Evolutionary conservation across 1,140 invertebrate species (phyloP), one percentile per base, ranked within the genome.

Genomic region (Bemisia tabaci): DNA sequence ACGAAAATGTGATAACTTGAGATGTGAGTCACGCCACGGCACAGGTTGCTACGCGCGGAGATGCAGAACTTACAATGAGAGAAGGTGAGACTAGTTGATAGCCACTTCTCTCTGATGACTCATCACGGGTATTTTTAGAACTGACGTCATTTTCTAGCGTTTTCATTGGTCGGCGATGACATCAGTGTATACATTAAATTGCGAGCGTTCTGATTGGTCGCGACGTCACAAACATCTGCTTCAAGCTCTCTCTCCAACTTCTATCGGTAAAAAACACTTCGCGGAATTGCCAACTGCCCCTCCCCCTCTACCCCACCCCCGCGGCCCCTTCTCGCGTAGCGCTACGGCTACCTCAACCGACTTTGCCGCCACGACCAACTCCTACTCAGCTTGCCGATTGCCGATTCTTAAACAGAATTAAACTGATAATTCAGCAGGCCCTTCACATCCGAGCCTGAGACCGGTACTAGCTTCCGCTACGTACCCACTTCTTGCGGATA

Each of bases 71-170:
- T 72, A 71, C 70, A 74, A 75, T 75, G 72, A 75, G 78, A 74
- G 78, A 75, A 74, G 75, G 73, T 73, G 67, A 72, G 72, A 74
- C 75, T 72, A 73, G 73, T 75, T 75, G 68, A 72, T 75, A 77
- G 73, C 69, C 72, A 73, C 76, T 79, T 80, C 77, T 79, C 78
- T 78, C 73, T 74, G 73, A 76, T 80, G 80, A 80, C 74, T 80
- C 79, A 80, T 71, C 63, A 48, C 22, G 26, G 60, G 73, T 77
- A 77, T 79, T 77, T 77, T 77, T 79, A 78, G 70, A 68, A 39
- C 59, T 74, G 73, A 72, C 78, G 78, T 80, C 80, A 81, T 26
- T 59, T 24, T 0, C 0, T 0, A 0, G 59, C 21, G 1, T 1
- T 26, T 9, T 12, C 39, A 80, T 79, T 80, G 78, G 79, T 48